A percentile compares a stretch with the other conserved stretches of the same genome.
phyloP scores from a whole-genome alignment of 2,888 invertebrate species.

The Iphiclides podalirius region DNA sequence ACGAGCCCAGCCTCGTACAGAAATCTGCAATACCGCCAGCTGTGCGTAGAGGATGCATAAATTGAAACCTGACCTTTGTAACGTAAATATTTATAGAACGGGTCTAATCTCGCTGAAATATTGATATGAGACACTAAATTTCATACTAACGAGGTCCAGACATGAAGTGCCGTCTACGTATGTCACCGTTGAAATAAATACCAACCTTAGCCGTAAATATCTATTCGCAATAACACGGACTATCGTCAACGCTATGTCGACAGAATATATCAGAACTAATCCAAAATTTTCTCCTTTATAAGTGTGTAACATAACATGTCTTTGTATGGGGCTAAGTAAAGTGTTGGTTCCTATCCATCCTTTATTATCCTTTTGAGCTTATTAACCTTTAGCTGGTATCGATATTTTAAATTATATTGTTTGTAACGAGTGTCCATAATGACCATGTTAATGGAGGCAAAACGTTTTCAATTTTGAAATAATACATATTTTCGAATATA shows the following conservation, averaged over 20 bases:
- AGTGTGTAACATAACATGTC: no score
- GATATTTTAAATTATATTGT: no score
- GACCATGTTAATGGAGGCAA: no score
- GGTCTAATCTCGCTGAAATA: constrained; percentile 47
- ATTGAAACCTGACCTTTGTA: constrained; percentile 37
- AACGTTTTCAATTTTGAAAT: no score
- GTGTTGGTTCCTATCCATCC: neutral
- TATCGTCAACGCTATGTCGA: neutral
- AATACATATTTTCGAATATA: no score
- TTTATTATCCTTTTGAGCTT: no score
- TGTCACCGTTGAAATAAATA: constrained; percentile 6
- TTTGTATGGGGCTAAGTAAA: neutral
- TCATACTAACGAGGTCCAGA: constrained; percentile 23
- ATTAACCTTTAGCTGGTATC: no score
- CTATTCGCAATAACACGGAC: constrained; percentile 1
- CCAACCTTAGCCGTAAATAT: neutral
- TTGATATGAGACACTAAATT: constrained; percentile 43
- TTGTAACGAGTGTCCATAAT: no score
- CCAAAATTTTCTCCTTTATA: no score
- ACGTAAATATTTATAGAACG: constrained; percentile 40
- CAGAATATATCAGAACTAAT: no score
- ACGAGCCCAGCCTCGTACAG: constrained; percentile 6
- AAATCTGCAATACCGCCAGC: constrained; percentile 12
- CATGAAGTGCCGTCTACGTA: constrained; percentile 1
- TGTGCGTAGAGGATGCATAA: constrained; percentile 24